Evolutionary conservation across 2,888 invertebrate genomes (phyloP), one percentile per base, ranked within the genome.

Genomic region (Calameuta filiformis): DNA sequence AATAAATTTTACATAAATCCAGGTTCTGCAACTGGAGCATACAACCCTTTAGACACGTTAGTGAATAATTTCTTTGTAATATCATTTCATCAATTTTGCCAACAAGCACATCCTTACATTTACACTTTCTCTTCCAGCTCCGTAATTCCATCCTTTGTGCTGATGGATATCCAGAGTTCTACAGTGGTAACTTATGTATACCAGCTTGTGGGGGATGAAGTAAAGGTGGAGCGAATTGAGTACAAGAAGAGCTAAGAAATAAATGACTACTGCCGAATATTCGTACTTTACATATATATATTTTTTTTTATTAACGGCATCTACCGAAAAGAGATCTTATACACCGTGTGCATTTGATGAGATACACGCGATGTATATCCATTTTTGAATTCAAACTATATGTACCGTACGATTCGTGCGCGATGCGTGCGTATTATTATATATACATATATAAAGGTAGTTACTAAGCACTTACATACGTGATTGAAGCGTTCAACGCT

Each of bases 1-100:
- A 98, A 98, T 89, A 98, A 98, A 92, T 99, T 99, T 92, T 99
- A 98, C 92, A 98, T 99, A 77, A 99, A 99, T 92, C 99, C 99
- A 6, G 99, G 99, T 12, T 98, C 99, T 6, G 99, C 99, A 3
- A 99, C 99, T 35, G 99, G 99, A 15, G 98, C 99, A 9, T 99
- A 98, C 88, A 98, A 96, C 93, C 96, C 98, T 40, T 92, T 98
- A 82, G 97, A 97, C 89, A 96, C 96, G 96, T 98, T 94, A 93
- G 94, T 90, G 77, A 31, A 71, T 40, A 40, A 77, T 76, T 76
- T 75, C 15, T 15, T 40, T 15, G 15, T 40, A 34, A 75, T 33
- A 69, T 30, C n/a, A n/a, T 69, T 80, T 31, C 15, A 69, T 80
- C 74, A 40, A 78, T 68, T n/a, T 40, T 15, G 4, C 6, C 9